Conservation (phyloP, 2,888 invertebrate species). For the Esperia sulphurella region DNA sequence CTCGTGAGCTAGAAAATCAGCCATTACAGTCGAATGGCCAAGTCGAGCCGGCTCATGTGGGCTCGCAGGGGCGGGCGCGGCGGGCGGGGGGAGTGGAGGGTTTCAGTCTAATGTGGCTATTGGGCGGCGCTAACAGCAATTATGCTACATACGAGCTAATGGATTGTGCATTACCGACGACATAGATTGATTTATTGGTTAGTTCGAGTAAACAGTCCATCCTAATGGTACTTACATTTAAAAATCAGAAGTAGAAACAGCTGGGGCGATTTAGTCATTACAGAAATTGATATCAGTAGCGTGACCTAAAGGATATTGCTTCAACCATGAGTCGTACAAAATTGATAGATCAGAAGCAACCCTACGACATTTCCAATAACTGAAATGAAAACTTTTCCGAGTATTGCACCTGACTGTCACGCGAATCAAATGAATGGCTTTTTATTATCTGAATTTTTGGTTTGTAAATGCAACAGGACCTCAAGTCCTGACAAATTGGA, state of each 20-base stretch:
- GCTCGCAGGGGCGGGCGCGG: slow-evolving; percentile 35
- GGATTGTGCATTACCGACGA: slow-evolving; percentile 75
- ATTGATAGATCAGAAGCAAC: slow-evolving; percentile 44
- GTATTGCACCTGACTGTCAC: slow-evolving; percentile 37
- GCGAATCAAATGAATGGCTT: slow-evolving; percentile 39
- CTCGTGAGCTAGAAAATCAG: slow-evolving; percentile 77
- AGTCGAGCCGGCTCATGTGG: slow-evolving; percentile 45
- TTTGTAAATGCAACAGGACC: slow-evolving; percentile 30
- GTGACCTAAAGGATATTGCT: slow-evolving; percentile 35
- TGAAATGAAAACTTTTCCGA: slow-evolving; percentile 45
- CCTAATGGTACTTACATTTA: slow-evolving; percentile 40
- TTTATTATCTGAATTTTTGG: slow-evolving; percentile 33
- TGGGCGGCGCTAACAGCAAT: slow-evolving; percentile 77
- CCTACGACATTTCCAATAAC: slow-evolving; percentile 38
- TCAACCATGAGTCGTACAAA: slow-evolving; percentile 28
- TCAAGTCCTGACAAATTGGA: slow-evolving; percentile 37
- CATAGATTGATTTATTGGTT: slow-evolving; percentile 73
- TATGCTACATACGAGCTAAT: slow-evolving; percentile 72
- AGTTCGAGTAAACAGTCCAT: slow-evolving; percentile 20
- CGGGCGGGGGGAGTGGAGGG: slow-evolving; percentile 41
- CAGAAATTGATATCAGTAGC: slow-evolving; percentile 39
- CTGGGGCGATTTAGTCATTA: slow-evolving; percentile 62
- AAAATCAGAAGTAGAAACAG: slow-evolving; percentile 30
- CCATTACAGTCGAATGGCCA: slow-evolving; percentile 66
- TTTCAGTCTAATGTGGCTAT: slow-evolving; percentile 68